A percentile compares a stretch with the other conserved stretches of the same genome.
Evolutionary conservation across 2,888 invertebrate genomes (phyloP).

Genomic region (Eupithecia exiguata): DNA sequence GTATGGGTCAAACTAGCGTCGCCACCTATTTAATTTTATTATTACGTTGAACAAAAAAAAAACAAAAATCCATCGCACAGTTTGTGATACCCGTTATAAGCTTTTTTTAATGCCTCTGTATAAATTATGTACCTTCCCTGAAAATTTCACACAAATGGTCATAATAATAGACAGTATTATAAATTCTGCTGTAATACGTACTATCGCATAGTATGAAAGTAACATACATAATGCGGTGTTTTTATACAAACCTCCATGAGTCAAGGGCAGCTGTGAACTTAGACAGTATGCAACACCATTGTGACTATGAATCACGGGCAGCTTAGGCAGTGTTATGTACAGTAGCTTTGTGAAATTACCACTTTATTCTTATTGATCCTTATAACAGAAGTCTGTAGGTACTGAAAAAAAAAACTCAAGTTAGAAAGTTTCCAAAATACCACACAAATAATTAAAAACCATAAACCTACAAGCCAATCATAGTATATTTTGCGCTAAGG

Average conservation of each 20-base stretch:
- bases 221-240: neutral
- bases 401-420: neutral
- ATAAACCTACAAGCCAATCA: neutral
- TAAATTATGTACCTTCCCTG: no score
- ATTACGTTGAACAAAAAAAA: no score
- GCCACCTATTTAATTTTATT: no score
- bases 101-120: no score
- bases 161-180: neutral
- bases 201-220: neutral
- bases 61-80: no score
- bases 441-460: neutral
- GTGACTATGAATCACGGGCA: neutral
- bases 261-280: neutral
- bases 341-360: neutral
- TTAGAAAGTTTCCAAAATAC: neutral
- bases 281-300: neutral
- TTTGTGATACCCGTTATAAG: no score
- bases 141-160: neutral
- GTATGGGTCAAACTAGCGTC: no score
- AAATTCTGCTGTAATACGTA: neutral
- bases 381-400: neutral
- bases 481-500: neutral
- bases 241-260: neutral
- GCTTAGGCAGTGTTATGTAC: neutral
- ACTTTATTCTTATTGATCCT: neutral